These are phyloP conservation scores for Neodiprion pinetum DNA, from an alignment of 1,140 invertebrate genomes.

Conservation along the genomic window DNA sequence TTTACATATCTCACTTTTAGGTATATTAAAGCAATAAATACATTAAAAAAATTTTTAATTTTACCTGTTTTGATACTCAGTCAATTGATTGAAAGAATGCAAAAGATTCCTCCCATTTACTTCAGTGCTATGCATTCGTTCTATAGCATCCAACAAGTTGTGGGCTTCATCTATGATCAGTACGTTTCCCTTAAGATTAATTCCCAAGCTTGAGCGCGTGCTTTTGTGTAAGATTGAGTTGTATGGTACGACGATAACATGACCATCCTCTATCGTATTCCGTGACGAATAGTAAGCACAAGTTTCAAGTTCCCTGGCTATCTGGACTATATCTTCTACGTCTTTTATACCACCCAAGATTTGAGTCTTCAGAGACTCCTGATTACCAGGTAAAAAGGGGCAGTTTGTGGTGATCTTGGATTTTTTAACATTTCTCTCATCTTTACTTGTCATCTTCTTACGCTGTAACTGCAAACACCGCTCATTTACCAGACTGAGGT, in stretches of 20 bases:
- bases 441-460: slow-evolving; percentile 67
- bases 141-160: slow-evolving; percentile 91
- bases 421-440: slow-evolving; percentile 71
- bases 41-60: neutral
- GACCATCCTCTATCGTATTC: slow-evolving; percentile 79
- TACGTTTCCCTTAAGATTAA: slow-evolving; percentile 84
- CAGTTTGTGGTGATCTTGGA: slow-evolving; percentile 68
- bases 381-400: slow-evolving; percentile 70
- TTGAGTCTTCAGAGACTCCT: slow-evolving; percentile 70
- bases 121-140: slow-evolving; percentile 82
- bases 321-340: slow-evolving; percentile 84
- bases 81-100: slow-evolving; percentile 75
- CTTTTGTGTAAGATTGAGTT: slow-evolving; percentile 87
- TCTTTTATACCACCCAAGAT: slow-evolving; percentile 80
- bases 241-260: slow-evolving; percentile 86
- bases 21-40: neutral
- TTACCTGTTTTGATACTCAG: slow-evolving; percentile 76
- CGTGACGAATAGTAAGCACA: slow-evolving; percentile 93
- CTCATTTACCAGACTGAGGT: slow-evolving; percentile 90
- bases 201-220: slow-evolving; percentile 73
- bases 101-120: slow-evolving; percentile 72
- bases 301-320: slow-evolving; percentile 74
- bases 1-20: no score
- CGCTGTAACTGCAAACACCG: slow-evolving; percentile 89
- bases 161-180: slow-evolving; percentile 98